Conservation (phyloP, 2,113 vertebrate species). For the Nesospiza acunhae region DNA sequence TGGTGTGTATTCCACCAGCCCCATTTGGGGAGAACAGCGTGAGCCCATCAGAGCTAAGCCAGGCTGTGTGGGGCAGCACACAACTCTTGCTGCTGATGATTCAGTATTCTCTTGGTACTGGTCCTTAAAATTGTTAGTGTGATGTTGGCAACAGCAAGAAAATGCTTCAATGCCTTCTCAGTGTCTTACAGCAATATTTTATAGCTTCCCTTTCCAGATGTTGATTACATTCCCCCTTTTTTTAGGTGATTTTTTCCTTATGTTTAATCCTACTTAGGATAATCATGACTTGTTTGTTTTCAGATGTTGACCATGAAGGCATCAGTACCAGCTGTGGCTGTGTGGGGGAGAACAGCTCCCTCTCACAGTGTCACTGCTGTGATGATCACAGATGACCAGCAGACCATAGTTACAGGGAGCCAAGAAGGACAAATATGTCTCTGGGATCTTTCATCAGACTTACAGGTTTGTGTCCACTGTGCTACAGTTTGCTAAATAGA, state of each 20-base stretch:
- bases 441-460: slow-evolving; percentile 78
- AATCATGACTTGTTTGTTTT: background rate
- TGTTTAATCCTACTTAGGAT: background rate
- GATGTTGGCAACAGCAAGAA: background rate
- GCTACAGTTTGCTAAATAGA: background rate
- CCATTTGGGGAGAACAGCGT: background rate
- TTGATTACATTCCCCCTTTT: background rate
- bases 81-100: background rate
- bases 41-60: background rate
- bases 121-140: background rate
- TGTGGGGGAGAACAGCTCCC: slow-evolving; percentile 79
- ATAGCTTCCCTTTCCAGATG: background rate
- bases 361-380: slow-evolving; percentile 79
- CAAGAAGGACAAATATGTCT: slow-evolving; percentile 82
- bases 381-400: slow-evolving; percentile 82
- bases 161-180: background rate
- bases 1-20: background rate
- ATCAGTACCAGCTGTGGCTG: slow-evolving; percentile 56
- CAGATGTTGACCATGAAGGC: slow-evolving; percentile 64
- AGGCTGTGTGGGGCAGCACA: background rate
- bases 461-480: slow-evolving; percentile 69
- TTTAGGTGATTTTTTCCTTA: background rate
- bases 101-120: background rate
- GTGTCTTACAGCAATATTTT: background rate
- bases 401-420: slow-evolving; percentile 79